phyloP scores from a whole-genome alignment of 92 coral and sea anemone genomes.

The Epizoanthus ramosus region DNA sequence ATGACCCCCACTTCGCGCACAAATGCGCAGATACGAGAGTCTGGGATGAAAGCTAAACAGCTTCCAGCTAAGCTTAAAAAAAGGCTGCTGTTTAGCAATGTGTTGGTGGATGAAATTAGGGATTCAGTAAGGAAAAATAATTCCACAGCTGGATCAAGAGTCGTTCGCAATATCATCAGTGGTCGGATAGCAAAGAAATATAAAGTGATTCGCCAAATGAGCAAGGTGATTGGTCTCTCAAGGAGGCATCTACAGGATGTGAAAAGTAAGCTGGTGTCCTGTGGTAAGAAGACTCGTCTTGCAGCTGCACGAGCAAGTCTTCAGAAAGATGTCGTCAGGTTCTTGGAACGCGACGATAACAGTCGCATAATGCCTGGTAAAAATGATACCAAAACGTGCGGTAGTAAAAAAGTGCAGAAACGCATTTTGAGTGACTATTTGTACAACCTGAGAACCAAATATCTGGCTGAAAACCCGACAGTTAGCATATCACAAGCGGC shows the following conservation, averaged over 20 bases:
- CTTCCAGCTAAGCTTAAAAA: conserved; percentile 32
- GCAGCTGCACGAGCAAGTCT: not conserved
- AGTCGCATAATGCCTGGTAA: conserved; percentile 64
- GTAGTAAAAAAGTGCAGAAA: conserved; percentile 51
- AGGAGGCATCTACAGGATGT: conserved; percentile 44
- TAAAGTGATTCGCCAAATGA: conserved; percentile 43
- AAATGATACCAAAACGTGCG: conserved; percentile 51
- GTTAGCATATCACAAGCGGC: conserved; percentile 57
- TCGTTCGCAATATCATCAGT: conserved; percentile 45
- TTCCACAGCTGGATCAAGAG: conserved; percentile 19
- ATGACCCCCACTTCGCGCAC: too few relatives aligned
- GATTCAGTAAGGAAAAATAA: conserved; percentile 41
- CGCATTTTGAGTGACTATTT: conserved; percentile 44
- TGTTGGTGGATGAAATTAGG: conserved; percentile 49
- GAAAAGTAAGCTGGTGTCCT: conserved; percentile 38
- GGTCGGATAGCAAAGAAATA: conserved; percentile 43
- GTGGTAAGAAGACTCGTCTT: conserved; percentile 38
- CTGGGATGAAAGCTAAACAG: too few relatives aligned
- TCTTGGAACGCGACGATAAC: conserved; percentile 44
- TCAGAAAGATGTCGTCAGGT: conserved; percentile 12
- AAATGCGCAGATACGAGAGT: too few relatives aligned
- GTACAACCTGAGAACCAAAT: conserved; percentile 47
- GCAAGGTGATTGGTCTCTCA: conserved; percentile 30
- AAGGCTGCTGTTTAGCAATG: conserved; percentile 47
- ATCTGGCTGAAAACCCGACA: too few relatives aligned